Evolutionary conservation across 2,113 vertebrate species (phyloP), one percentile per base, ranked within the genome.

Genomic region (Glaucomys volans): DNA sequence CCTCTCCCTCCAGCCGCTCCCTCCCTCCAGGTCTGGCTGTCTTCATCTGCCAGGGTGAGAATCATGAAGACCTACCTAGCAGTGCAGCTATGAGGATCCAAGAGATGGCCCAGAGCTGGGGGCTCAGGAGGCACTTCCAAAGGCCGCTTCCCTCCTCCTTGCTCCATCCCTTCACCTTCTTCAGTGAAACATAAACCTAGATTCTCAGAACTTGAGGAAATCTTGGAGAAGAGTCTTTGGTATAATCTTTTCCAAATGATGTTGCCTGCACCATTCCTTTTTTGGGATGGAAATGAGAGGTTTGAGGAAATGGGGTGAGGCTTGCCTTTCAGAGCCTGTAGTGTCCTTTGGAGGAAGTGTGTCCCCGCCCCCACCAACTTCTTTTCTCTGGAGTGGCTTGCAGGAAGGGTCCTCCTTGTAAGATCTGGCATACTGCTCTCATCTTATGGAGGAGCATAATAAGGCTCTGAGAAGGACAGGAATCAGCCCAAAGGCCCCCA

Each of bases 261-360:
- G 12, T n/a, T 26, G 26, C 64, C 9, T 26, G 32, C 8, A 26
- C 71, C 24, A 0, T 54, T 79, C n/a, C 66, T 86, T 77, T 62
- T 44, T 32, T 66, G 37, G 75, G 35, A 20, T 81, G 12, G 24
- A 76, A 71, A 57, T 30, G 54, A 44, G 11, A 2, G 0, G 13
- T 82, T 35, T 83, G n/a, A 64, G 64, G 50, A 80, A 82, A 82
- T 12, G 10, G 10, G 13, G 3, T 37, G 54, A 8, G 0, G 0
- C 24, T 18, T 35, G 37, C 3, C 2, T 40, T 32, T 16, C 16
- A 1, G 4, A 83, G n/a, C 12, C 18, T 4, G 1, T 14, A 28
- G 5, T 5, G 1, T 12, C 11, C 17, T 1, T 12, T 8, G 8
- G 22, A 42, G 17, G 12, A 47, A 30, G 42, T 28, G 6, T 2